Evolutionary conservation across 2,797 vertebrate species (phyloP), one percentile per base, ranked within the genome.

Genomic region (Hippoglossus hippoglossus): DNA sequence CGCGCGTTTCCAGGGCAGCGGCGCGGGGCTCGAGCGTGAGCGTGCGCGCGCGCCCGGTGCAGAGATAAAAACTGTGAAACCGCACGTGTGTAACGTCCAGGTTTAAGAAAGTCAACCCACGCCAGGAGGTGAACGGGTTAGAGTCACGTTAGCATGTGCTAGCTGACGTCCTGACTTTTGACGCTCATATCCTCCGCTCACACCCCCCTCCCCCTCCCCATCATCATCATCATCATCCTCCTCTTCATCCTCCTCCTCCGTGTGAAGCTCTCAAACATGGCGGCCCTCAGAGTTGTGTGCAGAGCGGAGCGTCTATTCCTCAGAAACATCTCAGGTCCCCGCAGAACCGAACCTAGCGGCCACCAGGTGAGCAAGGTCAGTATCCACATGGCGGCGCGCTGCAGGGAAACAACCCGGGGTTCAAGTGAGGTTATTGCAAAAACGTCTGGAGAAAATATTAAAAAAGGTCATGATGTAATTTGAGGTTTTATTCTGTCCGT

Each of bases 291-390:
- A 91, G 81, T 90, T 6, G 78, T 94, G 46, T 89, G 87, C 74
- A 90, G 87, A 87, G 79, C 83, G 68, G 91, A 94, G n/a, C 82
- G 73, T 82, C 3, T 91, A 18, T 52, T 93, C 70, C 73, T 89
- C 81, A 92, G 71, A 84, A 88, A 66, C 60, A 66, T 89, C 26
- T 65, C 79, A 51, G 69, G 84, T 73, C 70, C 76, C 24, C 26
- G 67, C 89, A 91, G 85, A 82, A 28, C 80, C 52, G 81, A 76
- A 79, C 83, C 77, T 79, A 22, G 63, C 63, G 63, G 47, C 53
- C 83, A 83, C 19, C 84, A 83, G 7, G 28, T 85, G 67, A 87
- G 39, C 74, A 94, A 95, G 94, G 94, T 95, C 63, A 82, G 94
- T 94, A 83, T 84, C 65, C 36, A 24, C 65, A 54, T 44, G 25